Conservation (phyloP, 1,140 invertebrate genomes). For the Aricia agestis region DNA sequence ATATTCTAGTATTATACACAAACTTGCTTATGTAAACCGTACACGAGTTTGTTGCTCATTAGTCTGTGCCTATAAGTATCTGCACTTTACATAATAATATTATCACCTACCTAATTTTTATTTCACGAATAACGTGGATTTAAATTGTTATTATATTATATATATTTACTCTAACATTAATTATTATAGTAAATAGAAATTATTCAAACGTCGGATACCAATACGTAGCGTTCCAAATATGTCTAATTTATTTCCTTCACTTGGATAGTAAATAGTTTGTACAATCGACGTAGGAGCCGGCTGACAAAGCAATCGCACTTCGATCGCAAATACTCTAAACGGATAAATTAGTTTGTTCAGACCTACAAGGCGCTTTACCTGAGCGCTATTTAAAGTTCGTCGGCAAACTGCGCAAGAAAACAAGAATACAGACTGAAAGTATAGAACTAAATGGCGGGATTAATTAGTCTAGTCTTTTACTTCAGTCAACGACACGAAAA, state of each 20-base stretch:
- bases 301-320: slow-evolving; percentile 56
- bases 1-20: too few species aligned
- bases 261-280: neutral
- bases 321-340: slow-evolving; percentile 62
- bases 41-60: too few species aligned
- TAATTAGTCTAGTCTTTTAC: neutral
- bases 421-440: neutral
- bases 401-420: slow-evolving; percentile 1
- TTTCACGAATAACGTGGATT: too few species aligned
- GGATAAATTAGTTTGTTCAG: slow-evolving; percentile 65
- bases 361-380: slow-evolving; percentile 33
- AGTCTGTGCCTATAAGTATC: too few species aligned
- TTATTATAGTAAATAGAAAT: too few species aligned
- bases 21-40: too few species aligned
- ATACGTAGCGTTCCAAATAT: neutral
- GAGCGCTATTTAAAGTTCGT: slow-evolving; percentile 21
- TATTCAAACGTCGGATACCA: too few species aligned
- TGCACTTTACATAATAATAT: too few species aligned
- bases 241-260: neutral
- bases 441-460: neutral
- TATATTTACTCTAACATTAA: too few species aligned
- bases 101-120: too few species aligned
- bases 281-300: slow-evolving; percentile 7
- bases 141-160: too few species aligned
- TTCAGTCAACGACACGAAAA: neutral